These are phyloP conservation scores for Hymenochirus boettgeri DNA, from an alignment of 2,113 vertebrate genomes.

Conservation along the genomic window DNA sequence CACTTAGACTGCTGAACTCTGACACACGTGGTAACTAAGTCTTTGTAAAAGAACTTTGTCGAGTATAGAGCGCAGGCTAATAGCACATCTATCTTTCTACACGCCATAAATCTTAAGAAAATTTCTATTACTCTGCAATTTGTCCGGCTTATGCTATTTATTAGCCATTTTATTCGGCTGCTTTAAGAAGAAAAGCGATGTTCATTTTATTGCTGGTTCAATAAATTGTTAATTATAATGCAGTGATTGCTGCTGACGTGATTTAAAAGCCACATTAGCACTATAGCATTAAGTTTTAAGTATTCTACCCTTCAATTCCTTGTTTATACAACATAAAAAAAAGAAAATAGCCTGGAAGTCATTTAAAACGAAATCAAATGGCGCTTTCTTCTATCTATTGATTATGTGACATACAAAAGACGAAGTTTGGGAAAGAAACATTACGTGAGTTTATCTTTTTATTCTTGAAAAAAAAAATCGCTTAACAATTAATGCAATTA, in stretches of 20 bases:
- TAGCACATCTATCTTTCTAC: constrained; percentile 83
- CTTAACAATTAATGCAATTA: no score
- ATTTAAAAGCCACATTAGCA: constrained; percentile 85
- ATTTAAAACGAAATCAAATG: constrained; percentile 69
- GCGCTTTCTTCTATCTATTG: constrained; percentile 64
- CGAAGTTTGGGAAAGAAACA: background rate
- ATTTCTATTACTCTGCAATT: constrained; percentile 87
- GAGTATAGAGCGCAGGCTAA: constrained; percentile 76
- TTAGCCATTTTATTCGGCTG: constrained; percentile 84
- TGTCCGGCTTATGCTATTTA: constrained; percentile 86
- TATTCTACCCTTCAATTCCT: constrained; percentile 81
- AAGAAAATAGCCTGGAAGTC: constrained; percentile 68
- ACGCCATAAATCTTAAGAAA: constrained; percentile 81
- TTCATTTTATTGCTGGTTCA: constrained; percentile 88
- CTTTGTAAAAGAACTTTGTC: constrained; percentile 74
- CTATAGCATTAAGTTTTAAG: constrained; percentile 84
- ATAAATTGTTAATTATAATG: constrained; percentile 91
- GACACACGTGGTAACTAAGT: constrained; percentile 73
- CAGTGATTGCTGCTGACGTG: constrained; percentile 83
- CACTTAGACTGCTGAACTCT: constrained; percentile 77
- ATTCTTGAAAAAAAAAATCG: no score
- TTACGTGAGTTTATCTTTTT: no score
- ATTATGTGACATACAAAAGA: constrained; percentile 59
- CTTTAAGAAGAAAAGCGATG: constrained; percentile 85
- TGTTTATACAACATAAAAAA: constrained; percentile 79